Percentiles rank a stretch among this genome's conserved stretches.
Evolutionary conservation across 2,797 vertebrate species (phyloP).

Genomic region (Scolopax rusticola): DNA sequence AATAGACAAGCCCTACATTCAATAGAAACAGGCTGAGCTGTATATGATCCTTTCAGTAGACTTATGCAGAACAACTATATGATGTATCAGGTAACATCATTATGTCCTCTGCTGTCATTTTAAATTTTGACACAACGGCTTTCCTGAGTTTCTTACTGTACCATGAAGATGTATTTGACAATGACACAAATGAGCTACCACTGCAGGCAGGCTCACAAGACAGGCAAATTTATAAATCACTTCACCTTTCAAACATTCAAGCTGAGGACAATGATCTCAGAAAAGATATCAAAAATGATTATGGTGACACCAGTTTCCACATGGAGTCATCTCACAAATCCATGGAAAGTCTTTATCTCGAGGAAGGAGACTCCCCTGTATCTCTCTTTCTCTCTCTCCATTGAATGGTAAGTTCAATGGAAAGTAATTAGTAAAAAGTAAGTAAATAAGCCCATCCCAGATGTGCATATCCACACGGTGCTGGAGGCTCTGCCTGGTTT

Average conservation of each 20-base stretch:
- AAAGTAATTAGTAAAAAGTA: not conserved
- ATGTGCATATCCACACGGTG: not conserved
- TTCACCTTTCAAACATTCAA: conserved; percentile 25
- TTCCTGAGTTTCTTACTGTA: not conserved
- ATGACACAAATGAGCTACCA: conserved; percentile 6
- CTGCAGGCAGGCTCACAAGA: not conserved
- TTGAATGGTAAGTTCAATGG: not conserved
- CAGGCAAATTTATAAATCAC: conserved; percentile 25
- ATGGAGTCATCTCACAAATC: not conserved
- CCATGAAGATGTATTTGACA: conserved; percentile 22
- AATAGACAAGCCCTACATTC: not conserved
- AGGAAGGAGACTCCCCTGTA: not conserved
- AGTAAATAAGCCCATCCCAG: not conserved
- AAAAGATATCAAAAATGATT: conserved; percentile 1
- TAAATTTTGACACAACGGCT: conserved; percentile 18
- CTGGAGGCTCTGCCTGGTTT: not conserved
- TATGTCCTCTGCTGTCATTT: conserved; percentile 34
- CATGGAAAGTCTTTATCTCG: not conserved
- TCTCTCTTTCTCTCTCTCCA: not conserved
- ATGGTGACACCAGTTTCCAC: not conserved
- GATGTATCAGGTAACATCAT: not conserved
- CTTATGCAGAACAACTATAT: not conserved
- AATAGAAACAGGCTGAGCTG: not conserved
- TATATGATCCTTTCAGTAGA: not conserved
- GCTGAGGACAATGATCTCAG: not conserved